Percentiles rank a stretch among this genome's conserved stretches.
Evolutionary conservation across 1,140 invertebrate genomes (phyloP).

Genomic region (Theocolax elegans): DNA sequence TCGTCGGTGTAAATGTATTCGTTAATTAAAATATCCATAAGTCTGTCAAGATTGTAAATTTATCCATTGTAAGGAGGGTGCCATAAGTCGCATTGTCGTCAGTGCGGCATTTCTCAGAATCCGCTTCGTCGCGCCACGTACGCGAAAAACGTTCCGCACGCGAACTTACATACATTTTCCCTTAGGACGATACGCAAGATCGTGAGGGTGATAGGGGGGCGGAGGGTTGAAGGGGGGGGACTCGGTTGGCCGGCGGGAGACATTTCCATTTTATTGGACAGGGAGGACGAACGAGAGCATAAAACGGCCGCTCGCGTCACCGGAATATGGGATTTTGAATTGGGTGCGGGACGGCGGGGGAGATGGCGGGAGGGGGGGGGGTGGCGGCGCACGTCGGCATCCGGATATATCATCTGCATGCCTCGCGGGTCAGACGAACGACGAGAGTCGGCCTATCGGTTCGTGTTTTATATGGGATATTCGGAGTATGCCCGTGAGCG

Average conservation of each 20-base stretch:
- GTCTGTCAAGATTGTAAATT: no score
- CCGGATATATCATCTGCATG: conserved; percentile 51
- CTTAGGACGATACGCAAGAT: no score
- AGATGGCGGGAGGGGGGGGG: no score
- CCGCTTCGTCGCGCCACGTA: background rate
- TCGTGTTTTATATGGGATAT: background rate
- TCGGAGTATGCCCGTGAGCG: background rate
- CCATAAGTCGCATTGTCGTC: background rate
- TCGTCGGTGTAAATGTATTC: no score
- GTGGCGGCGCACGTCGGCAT: conserved; percentile 39
- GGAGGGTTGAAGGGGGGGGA: no score
- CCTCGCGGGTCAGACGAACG: conserved; percentile 31
- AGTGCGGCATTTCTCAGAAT: background rate
- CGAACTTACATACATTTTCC: background rate
- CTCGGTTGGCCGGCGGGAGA: conserved; percentile 48
- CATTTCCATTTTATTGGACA: conserved; percentile 67
- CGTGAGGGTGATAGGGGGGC: no score
- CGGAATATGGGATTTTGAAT: conserved; percentile 59
- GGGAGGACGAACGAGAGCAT: conserved; percentile 18
- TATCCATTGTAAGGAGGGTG: no score
- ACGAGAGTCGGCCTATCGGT: background rate
- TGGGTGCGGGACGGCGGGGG: conserved; percentile 56
- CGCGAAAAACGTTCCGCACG: conserved; percentile 8
- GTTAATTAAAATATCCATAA: no score
- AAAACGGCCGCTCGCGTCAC: conserved; percentile 32